phyloP scores from a whole-genome alignment of 2,113 vertebrate genomes.

The Globicephala melas region DNA sequence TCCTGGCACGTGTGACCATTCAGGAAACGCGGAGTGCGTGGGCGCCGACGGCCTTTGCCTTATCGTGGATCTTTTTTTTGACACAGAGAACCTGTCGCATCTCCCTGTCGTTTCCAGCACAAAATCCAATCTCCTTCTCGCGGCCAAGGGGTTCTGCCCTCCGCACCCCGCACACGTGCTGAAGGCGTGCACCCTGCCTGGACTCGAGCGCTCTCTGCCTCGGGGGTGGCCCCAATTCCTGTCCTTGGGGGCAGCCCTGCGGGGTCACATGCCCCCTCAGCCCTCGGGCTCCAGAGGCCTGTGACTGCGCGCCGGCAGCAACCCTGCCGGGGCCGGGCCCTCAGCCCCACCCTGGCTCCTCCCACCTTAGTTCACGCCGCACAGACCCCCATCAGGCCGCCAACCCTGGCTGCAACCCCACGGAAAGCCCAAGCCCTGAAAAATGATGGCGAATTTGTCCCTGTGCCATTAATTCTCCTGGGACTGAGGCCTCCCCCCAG shows the following conservation, averaged over 20 bases:
- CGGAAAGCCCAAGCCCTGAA: not conserved
- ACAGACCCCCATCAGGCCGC: not conserved
- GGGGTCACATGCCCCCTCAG: too few relatives aligned
- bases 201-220: not conserved
- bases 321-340: not conserved
- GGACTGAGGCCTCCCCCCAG: slow-evolving; percentile 38
- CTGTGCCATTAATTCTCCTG: slow-evolving; percentile 58
- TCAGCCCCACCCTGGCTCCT: not conserved
- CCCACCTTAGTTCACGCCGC: too few relatives aligned
- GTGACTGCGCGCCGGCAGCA: too few relatives aligned
- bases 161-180: fast-evolving
- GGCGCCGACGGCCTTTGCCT: not conserved
- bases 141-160: fast-evolving
- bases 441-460: not conserved
- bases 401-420: not conserved
- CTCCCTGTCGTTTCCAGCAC: not conserved
- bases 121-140: not conserved
- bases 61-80: fast-evolving
- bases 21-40: too few relatives aligned
- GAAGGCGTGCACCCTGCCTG: fast-evolving
- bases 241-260: not conserved
- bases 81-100: fast-evolving
- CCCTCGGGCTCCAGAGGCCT: not conserved
- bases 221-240: not conserved
- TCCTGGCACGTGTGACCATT: fast-evolving